A percentile compares a stretch with the other conserved stretches of the same genome.
Evolutionary conservation across 2,113 vertebrate genomes (phyloP).

Genomic region (Hippocampus zosterae): DNA sequence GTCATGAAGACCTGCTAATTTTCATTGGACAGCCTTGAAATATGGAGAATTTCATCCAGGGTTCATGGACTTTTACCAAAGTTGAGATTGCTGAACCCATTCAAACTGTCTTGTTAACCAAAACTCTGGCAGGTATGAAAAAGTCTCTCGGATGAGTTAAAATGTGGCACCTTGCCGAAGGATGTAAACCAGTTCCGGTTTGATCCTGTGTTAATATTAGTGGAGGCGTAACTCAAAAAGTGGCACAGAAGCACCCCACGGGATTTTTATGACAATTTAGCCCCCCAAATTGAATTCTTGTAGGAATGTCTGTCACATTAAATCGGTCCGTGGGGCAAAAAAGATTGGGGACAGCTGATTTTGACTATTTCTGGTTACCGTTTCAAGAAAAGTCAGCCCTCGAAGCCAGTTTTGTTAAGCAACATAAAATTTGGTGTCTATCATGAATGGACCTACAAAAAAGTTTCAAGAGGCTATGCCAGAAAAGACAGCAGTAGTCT

Average conservation of each 20-base stretch:
- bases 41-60: conserved; percentile 20
- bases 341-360: too few species aligned
- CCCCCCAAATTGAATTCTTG: not conserved
- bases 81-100: not conserved
- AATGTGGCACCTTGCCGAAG: not conserved
- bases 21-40: conserved; percentile 20
- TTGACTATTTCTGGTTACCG: too few species aligned
- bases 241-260: not conserved
- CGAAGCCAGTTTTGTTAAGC: too few species aligned
- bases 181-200: not conserved
- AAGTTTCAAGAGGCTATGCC: too few species aligned
- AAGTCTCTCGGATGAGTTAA: not conserved
- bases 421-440: too few species aligned
- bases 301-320: not conserved
- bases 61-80: conserved; percentile 35
- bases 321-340: too few species aligned
- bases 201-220: not conserved
- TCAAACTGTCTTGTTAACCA: not conserved
- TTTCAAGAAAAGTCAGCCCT: too few species aligned
- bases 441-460: too few species aligned
- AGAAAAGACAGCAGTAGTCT: not conserved
- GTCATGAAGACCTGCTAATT: conserved; percentile 51
- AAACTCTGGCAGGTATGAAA: not conserved
- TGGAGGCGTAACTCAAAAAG: not conserved
- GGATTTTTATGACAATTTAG: not conserved